Evolutionary conservation across 1,140 invertebrate species (phyloP).

Genomic region (Neomicropteryx cornuta): DNA sequence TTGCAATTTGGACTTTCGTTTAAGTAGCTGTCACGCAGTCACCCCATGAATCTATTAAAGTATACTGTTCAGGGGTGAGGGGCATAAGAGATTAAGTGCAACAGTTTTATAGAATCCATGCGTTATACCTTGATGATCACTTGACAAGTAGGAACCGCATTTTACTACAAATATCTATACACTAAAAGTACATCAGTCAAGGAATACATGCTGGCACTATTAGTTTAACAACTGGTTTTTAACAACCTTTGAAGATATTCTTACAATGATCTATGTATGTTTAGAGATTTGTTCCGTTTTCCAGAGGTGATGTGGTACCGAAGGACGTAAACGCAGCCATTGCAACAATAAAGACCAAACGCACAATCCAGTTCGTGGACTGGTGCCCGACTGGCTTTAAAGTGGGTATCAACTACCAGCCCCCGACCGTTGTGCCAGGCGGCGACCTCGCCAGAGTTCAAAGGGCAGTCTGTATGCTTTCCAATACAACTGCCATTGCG

Average conservation of each 20-base stretch:
- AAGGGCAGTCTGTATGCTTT: conserved; percentile 77
- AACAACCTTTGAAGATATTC: not conserved
- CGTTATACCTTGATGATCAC: no score
- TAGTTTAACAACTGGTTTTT: not conserved
- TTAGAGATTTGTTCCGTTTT: not conserved
- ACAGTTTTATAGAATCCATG: no score
- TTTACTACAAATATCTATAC: no score
- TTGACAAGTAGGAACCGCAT: no score
- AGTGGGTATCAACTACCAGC: conserved; percentile 73
- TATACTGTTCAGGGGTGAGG: no score
- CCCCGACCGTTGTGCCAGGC: conserved; percentile 68
- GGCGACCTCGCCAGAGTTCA: conserved; percentile 77
- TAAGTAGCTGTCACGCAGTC: no score
- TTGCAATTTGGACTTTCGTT: no score
- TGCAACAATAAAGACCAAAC: conserved; percentile 80
- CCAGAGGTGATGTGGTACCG: conserved; percentile 51
- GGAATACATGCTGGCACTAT: no score
- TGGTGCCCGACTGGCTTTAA: conserved; percentile 76
- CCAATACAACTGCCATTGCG: conserved; percentile 72
- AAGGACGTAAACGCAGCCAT: conserved; percentile 86
- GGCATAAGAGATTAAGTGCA: no score
- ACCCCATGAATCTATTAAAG: no score
- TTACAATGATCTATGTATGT: not conserved
- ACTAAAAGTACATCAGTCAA: no score
- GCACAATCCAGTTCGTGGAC: conserved; percentile 72